phyloP scores from a whole-genome alignment of 37 sponge, comb jelly and placozoan species.

The Bolinopsis microptera region DNA sequence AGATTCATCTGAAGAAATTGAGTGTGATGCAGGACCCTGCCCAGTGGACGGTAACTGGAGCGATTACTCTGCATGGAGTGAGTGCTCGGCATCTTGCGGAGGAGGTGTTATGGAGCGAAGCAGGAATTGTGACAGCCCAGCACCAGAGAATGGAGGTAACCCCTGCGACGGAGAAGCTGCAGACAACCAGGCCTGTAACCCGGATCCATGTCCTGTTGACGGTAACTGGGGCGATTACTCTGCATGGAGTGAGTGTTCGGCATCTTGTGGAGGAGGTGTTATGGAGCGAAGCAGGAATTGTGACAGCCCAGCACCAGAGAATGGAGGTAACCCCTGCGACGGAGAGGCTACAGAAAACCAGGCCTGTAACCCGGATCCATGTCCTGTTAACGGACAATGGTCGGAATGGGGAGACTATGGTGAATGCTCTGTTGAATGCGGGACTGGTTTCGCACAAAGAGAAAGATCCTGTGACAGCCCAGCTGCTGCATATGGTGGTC shows the following conservation, averaged over 20 bases:
- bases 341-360: too few species aligned
- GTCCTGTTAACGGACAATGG: neutral
- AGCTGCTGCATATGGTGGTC: neutral
- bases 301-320: too few species aligned
- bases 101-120: neutral
- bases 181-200: neutral
- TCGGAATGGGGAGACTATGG: neutral
- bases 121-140: neutral
- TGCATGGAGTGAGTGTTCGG: too few species aligned
- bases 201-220: neutral
- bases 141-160: neutral
- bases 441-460: neutral
- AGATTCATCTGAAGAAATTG: neutral
- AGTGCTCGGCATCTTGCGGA: neutral
- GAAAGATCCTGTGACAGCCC: neutral
- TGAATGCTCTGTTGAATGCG: neutral
- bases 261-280: too few species aligned
- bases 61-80: neutral
- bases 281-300: too few species aligned
- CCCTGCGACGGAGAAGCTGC: neutral
- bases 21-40: neutral
- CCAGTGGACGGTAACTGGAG: neutral
- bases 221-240: too few species aligned
- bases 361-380: too few species aligned
- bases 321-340: too few species aligned